Conservation (phyloP, 2,797 vertebrate species). For the Syngnathus acus region DNA sequence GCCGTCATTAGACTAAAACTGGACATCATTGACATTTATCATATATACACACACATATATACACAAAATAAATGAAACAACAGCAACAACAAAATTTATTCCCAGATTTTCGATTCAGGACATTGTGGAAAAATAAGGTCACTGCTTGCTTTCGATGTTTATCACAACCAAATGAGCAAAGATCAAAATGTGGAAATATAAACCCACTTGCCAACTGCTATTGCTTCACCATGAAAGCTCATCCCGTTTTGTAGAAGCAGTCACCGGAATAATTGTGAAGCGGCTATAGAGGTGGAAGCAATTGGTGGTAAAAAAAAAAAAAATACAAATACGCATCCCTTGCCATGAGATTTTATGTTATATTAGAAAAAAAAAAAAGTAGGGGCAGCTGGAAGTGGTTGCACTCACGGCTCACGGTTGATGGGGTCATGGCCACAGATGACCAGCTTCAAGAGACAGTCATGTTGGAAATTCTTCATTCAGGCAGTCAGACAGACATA, state of each 20-base stretch:
- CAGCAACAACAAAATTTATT: not conserved
- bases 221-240: slow-evolving; percentile 25
- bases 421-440: slow-evolving; percentile 45
- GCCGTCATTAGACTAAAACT: not conserved
- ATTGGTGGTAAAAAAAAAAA: slow-evolving; percentile 16
- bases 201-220: slow-evolving; percentile 18
- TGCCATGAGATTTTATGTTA: slow-evolving; percentile 1
- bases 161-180: slow-evolving; percentile 48
- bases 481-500: slow-evolving; percentile 29
- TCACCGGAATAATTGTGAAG: slow-evolving; percentile 34
- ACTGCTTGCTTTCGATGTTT: slow-evolving; percentile 37
- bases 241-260: slow-evolving; percentile 26
- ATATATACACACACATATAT: too few relatives aligned
- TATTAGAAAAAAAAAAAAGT: slow-evolving; percentile 41
- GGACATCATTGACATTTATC: not conserved
- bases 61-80: too few relatives aligned
- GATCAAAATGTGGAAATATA: slow-evolving; percentile 47
- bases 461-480: slow-evolving; percentile 47
- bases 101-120: slow-evolving; percentile 1
- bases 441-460: slow-evolving; percentile 40
- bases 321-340: not conserved
- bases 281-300: slow-evolving; percentile 22
- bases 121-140: slow-evolving; percentile 31
- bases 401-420: slow-evolving; percentile 20
- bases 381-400: slow-evolving; percentile 31